phyloP scores from a whole-genome alignment of 1,140 invertebrate species.

The Macrobrachium rosenbergii region DNA sequence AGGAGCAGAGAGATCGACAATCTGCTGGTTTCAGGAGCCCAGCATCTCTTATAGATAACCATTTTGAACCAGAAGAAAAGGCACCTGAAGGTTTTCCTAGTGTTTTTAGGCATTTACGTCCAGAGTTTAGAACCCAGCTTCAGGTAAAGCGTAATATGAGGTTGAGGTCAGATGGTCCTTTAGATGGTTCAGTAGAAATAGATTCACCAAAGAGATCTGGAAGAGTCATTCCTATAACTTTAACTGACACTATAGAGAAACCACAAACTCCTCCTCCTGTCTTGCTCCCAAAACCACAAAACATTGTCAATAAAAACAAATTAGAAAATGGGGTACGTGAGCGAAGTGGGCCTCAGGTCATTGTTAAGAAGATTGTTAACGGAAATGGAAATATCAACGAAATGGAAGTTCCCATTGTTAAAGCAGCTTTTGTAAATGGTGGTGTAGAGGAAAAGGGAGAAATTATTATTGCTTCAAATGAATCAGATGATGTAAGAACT shows the following conservation, averaged over 20 bases:
- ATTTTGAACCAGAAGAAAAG: slow-evolving; percentile 59
- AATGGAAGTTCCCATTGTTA: background rate
- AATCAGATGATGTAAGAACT: slow-evolving; percentile 21
- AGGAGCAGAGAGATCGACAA: slow-evolving; percentile 49
- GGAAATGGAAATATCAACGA: slow-evolving; percentile 44
- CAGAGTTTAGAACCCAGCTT: slow-evolving; percentile 87
- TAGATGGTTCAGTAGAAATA: background rate
- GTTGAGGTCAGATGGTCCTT: slow-evolving; percentile 1
- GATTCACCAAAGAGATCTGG: slow-evolving; percentile 53
- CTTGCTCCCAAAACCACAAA: slow-evolving; percentile 26
- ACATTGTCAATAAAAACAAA: slow-evolving; percentile 18
- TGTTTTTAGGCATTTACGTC: slow-evolving; percentile 83
- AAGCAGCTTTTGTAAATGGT: slow-evolving; percentile 41
- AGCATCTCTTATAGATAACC: slow-evolving; percentile 53
- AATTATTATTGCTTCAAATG: slow-evolving; percentile 13
- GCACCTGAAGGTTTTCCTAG: slow-evolving; percentile 63
- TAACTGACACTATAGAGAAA: slow-evolving; percentile 27
- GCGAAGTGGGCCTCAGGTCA: slow-evolving; percentile 7
- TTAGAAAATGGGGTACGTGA: background rate
- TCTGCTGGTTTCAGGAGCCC: slow-evolving; percentile 33
- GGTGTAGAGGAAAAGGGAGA: slow-evolving; percentile 7
- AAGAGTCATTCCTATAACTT: slow-evolving; percentile 50
- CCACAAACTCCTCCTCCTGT: slow-evolving; percentile 31
- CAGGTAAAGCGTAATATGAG: slow-evolving; percentile 72
- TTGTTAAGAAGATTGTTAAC: slow-evolving; percentile 39